Base-by-base conservation (phyloP, 2,888 invertebrate genomes). In the Stenurella melanura region DNA sequence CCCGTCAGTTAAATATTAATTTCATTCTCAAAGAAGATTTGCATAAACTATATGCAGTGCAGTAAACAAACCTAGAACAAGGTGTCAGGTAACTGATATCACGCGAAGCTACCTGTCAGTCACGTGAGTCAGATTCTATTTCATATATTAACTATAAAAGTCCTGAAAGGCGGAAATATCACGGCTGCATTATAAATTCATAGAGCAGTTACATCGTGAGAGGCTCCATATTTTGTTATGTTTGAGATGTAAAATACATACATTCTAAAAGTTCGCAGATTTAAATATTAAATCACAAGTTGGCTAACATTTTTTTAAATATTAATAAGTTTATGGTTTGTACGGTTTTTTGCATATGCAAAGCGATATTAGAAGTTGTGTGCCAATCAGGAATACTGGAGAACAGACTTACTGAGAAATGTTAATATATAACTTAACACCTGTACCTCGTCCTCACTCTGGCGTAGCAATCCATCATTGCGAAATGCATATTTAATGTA, bases 41-140 rank as follows among this genome's bases (percentile, higher is more conserved):
- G 73, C 73, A 73, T 76, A 68, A 66, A 76, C 68, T 68, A 64
- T 68, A 50, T 68, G 73, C 76, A 73, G 26, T 73, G 68, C 73
- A 76, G 64, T 73, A 63, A 42, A 58, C 63, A 42, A 54, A 67
- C 42, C 42, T 57, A 64, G 57, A 76, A 76, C 76, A 69, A 69
- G 73, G 73, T 76, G 76, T 76, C 76, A 76, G 73, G 68, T 57
- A 38, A 73, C 69, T 73, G 73, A 68, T 64, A 76, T 76, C 76
- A 76, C 73, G 76, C 73, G 67, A 76, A 73, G 72, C 60, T 64
- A 75, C 70, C 71, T 42, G 75, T 70, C 75, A 70, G 70, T 75
- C 75, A 64, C 26, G 57, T 21, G 66, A 73, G 57, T 19, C 71
- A 72, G 61, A 61, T 72, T 72, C n/a, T 42, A 18, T 63, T 72